Base-by-base conservation (phyloP, 2,113 vertebrate genomes). In the Todiramphus saurophagus region DNA sequence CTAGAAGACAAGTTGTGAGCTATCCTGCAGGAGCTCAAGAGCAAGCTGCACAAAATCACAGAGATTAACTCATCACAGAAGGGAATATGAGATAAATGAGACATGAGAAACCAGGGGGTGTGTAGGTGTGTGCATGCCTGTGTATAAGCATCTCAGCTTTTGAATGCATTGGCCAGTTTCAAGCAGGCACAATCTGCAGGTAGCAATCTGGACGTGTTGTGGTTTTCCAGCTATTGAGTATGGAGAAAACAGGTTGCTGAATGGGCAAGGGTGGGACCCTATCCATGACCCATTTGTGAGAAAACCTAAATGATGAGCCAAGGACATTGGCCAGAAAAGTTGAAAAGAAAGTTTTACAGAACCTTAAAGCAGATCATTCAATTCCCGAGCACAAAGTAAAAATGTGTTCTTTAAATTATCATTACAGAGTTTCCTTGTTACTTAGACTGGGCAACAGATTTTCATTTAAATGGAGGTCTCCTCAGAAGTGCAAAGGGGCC, bases 401-500 rank as follows among this genome's bases (percentile, higher is more conserved):
- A 80, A 50, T 0, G 0, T 83, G 46, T 95, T 96, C 83, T 93
- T 96, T 89, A 83, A 92, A 94, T 91, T 94, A 79, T 84, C 70
- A 62, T 84, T 91, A 93, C 19, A 76, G 91, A 46, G 16, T 66
- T 66, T 94, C 39, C 76, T 58, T 92, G 88, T 43, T 90, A 63
- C 51, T 92, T 76, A 87, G 44, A 87, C 73, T 59, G 77, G 77
- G 86, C 74, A 91, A 92, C 62, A 95, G 83, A 96, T 95, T 96
- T 93, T 95, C 90, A 83, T 96, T 89, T 96, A 96, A 96, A 96
- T 89, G 83, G 67, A 94, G 69, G 88, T 92, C 86, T 89, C 50
- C 50, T 94, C 83, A 93, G 91, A 95, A 96, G 86, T 87, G 94
- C 87, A 95, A 90, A 93, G 74, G 88, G 89, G 70, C 92, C 96